Evolutionary conservation across 2,797 vertebrate species (phyloP).

Genomic region (Stomatorhinus walkeri): DNA sequence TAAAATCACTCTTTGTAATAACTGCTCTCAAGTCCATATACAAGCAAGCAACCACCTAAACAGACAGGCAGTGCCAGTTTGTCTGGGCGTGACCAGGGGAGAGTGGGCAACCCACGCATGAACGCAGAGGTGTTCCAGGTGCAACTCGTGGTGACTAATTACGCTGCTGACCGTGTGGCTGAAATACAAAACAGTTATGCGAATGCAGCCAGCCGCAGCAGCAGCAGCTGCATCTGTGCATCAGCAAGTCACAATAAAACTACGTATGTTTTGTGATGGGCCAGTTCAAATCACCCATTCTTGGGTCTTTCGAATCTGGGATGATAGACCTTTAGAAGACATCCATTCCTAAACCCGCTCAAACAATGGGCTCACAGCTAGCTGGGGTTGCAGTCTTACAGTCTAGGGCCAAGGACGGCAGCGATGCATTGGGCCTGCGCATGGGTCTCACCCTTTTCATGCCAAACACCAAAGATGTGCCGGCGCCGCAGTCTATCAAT

Average conservation of each 20-base stretch:
- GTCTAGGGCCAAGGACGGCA: constrained; percentile 19
- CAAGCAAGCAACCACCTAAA: not conserved
- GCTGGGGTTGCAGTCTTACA: not conserved
- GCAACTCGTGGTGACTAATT: not conserved
- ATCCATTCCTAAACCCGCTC: not conserved
- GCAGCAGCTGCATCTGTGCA: not conserved
- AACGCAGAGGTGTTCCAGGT: not conserved
- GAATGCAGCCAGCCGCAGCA: not conserved
- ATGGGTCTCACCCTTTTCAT: not conserved
- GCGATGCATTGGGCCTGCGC: not conserved
- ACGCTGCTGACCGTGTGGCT: not conserved
- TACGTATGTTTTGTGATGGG: not conserved
- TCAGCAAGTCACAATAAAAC: not conserved
- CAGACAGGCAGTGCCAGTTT: not conserved
- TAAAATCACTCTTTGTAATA: not conserved
- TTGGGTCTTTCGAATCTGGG: not conserved
- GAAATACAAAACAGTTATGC: not conserved
- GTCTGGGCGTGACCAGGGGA: not conserved
- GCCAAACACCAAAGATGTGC: not conserved
- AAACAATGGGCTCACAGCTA: not conserved
- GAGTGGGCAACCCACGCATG: not conserved
- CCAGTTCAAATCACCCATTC: not conserved
- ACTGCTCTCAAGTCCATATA: not conserved
- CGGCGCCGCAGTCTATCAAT: not conserved
- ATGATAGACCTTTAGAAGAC: not conserved